Base-by-base conservation (phyloP, 2,888 invertebrate species). In the Drosophila affinis region DNA sequence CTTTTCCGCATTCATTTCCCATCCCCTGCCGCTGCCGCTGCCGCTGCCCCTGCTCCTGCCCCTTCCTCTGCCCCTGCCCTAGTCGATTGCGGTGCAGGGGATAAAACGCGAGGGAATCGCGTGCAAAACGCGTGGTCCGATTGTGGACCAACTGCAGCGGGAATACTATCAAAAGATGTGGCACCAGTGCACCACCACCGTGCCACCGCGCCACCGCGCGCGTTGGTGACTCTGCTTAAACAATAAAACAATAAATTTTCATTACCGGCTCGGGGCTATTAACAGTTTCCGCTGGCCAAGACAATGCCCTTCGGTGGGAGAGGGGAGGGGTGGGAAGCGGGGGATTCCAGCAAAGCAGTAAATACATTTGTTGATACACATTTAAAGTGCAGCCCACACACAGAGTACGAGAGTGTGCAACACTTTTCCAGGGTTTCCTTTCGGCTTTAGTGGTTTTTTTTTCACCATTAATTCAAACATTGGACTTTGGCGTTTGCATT, bases 191-290 rank as follows among this genome's bases (percentile, higher is more conserved):
- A 24, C 53, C 47, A 58, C 55, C 27, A 21, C 12, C 49, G 46
- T 18, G 18, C 29, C 60, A 65, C 51, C 73, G 17, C 27, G 17
- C 10, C 49, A 51, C 29, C 60, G 61, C 49, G 29, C 74, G 74
- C 49, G 51, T 45, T 46, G 58, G 52, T 17, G 75, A 51, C 72
- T 58, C 75, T 78, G 74, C 72, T 89, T 87, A 83, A 83, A 81
- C 82, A 89, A 88, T 82, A 82, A 82, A 87, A 89, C 88, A 84
- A 89, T 83, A 83, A 89, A 89, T 83, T 89, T 83, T 87, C 82
- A 83, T 89, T 83, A 83, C 89, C 88, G 89, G 88, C 82, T 69
- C 71, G 70, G 75, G 70, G 86, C 83, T 83, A 87, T 83, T 83
- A 83, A 79, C 76, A 58, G 81, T 81, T 83, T 83, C 89, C 89